These are phyloP conservation scores for Eleginops maclovinus DNA, from an alignment of 2,113 vertebrate genomes.

Conservation along the genomic window DNA sequence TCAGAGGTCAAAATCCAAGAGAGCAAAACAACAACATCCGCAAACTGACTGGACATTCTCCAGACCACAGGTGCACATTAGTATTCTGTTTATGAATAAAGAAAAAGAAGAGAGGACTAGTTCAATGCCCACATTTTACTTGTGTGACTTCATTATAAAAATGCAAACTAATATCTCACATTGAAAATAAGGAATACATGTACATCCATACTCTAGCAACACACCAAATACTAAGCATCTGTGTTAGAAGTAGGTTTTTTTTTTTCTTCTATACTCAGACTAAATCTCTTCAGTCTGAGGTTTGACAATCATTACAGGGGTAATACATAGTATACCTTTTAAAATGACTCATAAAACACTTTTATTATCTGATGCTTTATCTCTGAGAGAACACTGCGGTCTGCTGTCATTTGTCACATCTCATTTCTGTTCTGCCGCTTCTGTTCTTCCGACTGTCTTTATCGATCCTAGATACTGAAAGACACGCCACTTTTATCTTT, in stretches of 20 bases:
- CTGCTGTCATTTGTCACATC: conserved; percentile 33
- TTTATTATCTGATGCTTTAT: conserved; percentile 23
- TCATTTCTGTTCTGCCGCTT: conserved; percentile 21
- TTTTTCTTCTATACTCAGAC: not conserved
- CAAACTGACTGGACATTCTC: not conserved
- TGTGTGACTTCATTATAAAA: not conserved
- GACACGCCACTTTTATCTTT: conserved; percentile 1
- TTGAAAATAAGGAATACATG: not conserved
- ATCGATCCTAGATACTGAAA: conserved; percentile 18
- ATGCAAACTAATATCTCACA: not conserved
- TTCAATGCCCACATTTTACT: not conserved
- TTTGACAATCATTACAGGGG: conserved; percentile 11
- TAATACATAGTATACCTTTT: not conserved
- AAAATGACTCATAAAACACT: conserved; percentile 3
- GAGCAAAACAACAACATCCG: not conserved
- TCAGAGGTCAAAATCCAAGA: not conserved
- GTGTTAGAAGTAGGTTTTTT: not conserved
- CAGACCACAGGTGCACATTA: not conserved
- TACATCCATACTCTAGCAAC: not conserved
- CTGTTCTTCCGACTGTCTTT: conserved; percentile 20
- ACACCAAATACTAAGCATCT: not conserved
- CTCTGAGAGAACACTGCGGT: conserved; percentile 7
- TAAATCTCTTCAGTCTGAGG: not conserved
- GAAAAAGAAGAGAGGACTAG: not conserved
- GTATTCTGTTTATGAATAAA: conserved; percentile 3